Evolutionary conservation across 2,888 invertebrate genomes (phyloP).

Genomic region (Mantis religiosa): DNA sequence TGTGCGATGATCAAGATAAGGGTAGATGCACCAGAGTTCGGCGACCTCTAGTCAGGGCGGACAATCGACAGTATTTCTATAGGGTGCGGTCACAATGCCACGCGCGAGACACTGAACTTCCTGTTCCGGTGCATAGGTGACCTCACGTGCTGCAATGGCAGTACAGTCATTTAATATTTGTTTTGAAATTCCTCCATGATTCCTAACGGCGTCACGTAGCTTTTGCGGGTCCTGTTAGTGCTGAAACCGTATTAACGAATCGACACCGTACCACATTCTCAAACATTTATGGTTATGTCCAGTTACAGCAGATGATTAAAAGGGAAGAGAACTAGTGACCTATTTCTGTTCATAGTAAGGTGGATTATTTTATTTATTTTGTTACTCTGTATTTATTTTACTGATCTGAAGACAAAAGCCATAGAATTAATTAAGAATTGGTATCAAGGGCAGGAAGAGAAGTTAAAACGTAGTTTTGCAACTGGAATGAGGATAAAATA

Average conservation of each 20-base stretch:
- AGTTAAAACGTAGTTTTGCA: no score
- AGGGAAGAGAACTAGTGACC: no score
- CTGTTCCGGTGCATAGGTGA: constrained; percentile 6
- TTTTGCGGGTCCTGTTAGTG: background rate
- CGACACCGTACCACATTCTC: background rate
- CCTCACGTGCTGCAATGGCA: background rate
- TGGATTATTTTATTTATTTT: no score
- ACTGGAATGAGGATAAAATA: no score
- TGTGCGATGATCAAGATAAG: background rate
- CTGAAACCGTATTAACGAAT: background rate
- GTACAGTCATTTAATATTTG: background rate
- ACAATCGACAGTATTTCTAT: background rate
- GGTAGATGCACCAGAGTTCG: background rate
- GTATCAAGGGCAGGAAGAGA: no score
- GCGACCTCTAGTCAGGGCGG: background rate
- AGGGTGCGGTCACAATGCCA: constrained; percentile 4
- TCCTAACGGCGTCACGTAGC: background rate
- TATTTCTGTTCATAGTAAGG: no score
- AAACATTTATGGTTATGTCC: no score
- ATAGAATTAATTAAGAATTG: no score
- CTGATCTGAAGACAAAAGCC: no score
- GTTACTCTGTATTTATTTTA: no score
- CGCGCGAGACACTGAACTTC: background rate
- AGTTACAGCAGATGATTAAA: no score
- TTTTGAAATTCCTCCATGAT: background rate